Evolutionary conservation across 2,797 vertebrate species (phyloP), one percentile per base, ranked within the genome.

Genomic region (Diglossa cyanea): DNA sequence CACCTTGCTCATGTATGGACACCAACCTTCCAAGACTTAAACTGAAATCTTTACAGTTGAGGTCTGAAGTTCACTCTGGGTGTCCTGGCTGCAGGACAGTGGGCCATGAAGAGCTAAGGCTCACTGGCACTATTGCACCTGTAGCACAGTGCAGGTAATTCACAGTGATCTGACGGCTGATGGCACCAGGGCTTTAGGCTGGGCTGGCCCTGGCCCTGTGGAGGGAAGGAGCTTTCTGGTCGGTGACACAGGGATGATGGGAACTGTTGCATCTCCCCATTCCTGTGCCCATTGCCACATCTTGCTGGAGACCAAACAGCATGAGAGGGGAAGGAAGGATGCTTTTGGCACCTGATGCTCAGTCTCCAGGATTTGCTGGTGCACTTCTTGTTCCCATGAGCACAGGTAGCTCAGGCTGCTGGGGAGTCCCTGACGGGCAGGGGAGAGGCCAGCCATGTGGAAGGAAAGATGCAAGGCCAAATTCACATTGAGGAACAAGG

Each of bases 1-100:
- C 40, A 55, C 40, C 53, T 91, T 0, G 0, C 11, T 74, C 37
- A 4, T 0, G 0, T 19, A 13, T 7, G 62, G 50, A 65, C 26
- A 42, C 19, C 68, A 50, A 1, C 28, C 35, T 70, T 77, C 63
- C 8, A 3, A 70, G 57, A n/a, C 50, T 10, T 71, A 40, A 31
- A 65, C 1, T 30, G 19, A 42, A 63, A 30, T 9, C 14, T 63
- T 87, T 47, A 17, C 42, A 45, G 11, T 3, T 40, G 8, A 12
- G 54, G 42, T 18, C 33, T 40, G 90, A 80, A 54, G 47, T 28
- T 70, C 0, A 0, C 48, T 39, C 61, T 60, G 40, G 3, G 1
- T 42, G 30, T 76, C 37, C 45, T 65, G 40, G 42, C 33, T 84
- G 61, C 26, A 33, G 53, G 39, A 53, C 4, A 11, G 82, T 5